These are phyloP conservation scores for Clarias platycephalus DNA, from an alignment of 2,797 vertebrate species.

Conservation along the genomic window DNA sequence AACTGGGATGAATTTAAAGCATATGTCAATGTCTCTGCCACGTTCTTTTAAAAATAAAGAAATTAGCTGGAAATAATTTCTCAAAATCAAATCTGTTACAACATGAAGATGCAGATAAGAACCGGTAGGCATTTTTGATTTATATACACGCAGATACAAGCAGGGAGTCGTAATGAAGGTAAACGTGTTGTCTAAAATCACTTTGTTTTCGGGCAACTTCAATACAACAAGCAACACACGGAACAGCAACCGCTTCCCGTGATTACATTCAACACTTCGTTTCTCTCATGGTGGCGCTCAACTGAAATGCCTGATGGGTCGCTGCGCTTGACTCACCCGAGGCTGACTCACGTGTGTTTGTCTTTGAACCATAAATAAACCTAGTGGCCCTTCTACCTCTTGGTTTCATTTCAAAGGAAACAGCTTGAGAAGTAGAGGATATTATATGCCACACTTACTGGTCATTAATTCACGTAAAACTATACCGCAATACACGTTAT, in stretches of 20 bases:
- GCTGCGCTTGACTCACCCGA: slow-evolving; percentile 4
- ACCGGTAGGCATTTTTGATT: not conserved
- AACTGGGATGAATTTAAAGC: not conserved
- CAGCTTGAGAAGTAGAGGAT: not conserved
- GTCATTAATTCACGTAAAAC: not conserved
- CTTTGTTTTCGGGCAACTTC: not conserved
- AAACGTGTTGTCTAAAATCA: not conserved
- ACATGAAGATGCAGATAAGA: not conserved
- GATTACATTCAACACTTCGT: slow-evolving; percentile 10
- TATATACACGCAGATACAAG: not conserved
- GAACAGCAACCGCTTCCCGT: not conserved
- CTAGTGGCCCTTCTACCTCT: not conserved
- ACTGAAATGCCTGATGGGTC: slow-evolving; percentile 20
- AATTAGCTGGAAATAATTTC: not conserved
- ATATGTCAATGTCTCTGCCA: not conserved
- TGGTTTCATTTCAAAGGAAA: not conserved
- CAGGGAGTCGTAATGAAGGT: too few relatives aligned
- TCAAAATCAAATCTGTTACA: too few relatives aligned
- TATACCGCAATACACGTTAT: not conserved
- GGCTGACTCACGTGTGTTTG: slow-evolving; percentile 17
- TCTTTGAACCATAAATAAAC: slow-evolving; percentile 31
- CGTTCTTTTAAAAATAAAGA: not conserved
- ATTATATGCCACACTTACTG: not conserved
- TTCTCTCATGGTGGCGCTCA: not conserved
- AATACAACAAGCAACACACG: not conserved